Evolutionary conservation across 2,113 vertebrate species (phyloP).

Genomic region (Melanocharis versteri): DNA sequence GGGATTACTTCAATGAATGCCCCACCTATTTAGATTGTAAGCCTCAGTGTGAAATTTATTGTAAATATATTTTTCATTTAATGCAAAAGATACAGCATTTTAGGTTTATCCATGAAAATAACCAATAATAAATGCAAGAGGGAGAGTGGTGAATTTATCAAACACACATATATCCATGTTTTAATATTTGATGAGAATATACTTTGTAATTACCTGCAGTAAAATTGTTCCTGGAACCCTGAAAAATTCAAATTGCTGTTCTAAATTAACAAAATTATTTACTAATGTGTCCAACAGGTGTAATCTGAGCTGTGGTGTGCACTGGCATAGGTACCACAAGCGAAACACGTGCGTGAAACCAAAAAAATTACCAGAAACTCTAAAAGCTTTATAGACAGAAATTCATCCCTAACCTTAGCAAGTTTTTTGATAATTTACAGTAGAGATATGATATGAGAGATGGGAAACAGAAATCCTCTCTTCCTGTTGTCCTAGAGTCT

Average conservation of each 20-base stretch:
- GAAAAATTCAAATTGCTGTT: neutral
- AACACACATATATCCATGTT: neutral
- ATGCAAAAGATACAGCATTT: neutral
- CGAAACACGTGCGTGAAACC: fast-evolving
- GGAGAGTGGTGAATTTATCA: neutral
- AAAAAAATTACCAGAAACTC: neutral
- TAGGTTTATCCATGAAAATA: neutral
- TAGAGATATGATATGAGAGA: neutral
- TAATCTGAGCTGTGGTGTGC: neutral
- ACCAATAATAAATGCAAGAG: neutral
- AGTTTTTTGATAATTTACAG: neutral
- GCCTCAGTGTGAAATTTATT: neutral
- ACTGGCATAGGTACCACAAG: neutral
- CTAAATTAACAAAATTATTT: neutral
- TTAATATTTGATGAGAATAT: neutral
- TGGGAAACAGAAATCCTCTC: neutral
- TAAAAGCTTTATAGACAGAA: neutral
- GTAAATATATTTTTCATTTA: neutral
- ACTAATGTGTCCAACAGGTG: neutral
- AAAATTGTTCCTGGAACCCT: neutral
- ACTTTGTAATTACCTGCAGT: neutral
- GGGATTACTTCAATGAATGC: neutral
- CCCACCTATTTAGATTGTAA: neutral
- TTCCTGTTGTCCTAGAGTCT: neutral
- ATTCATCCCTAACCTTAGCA: neutral